Base-by-base conservation (phyloP, 2,888 invertebrate species). In the Lithophane leautieri region DNA sequence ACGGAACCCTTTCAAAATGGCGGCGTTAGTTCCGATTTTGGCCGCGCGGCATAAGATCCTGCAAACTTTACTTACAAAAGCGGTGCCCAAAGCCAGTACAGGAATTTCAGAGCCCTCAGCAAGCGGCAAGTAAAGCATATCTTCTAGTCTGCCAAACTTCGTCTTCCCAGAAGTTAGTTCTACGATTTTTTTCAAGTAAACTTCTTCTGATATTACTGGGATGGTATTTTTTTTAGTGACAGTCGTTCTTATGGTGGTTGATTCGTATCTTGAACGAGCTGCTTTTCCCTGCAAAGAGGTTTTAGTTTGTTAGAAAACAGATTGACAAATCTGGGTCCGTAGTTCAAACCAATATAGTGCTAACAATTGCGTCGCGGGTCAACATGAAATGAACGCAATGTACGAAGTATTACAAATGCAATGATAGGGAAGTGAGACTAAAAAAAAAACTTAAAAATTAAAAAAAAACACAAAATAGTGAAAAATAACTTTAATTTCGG, bases 31-130 rank as follows among this genome's bases (percentile, higher is more conserved):
- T 16, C 25, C 2, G 14, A 25, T 42, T 42, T 12, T 42, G 11
- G 11, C 42, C 42, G 12, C 42, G 42, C 2, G 12, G 11, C 42
- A 12, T 1, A 34, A 34, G 19, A 19, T 60, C 28, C 11, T 34
- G 6, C 4, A 34, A 4, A 34, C 4, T 40, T 3, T 40, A 34
- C 93, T 93, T 79, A 96, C 96, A 92, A 93, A 68, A 16, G 96
- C 95, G 0, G 96, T 95, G 0, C 96, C 96, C 2, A 95, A 42
- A 0, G 92, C 90, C 0, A 96, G 28, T 0, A 91, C 91, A 0
- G 96, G 96, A 90, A 96, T 95, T 0, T 86, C 70, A 0, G 74
- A 68, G 0, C 93, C 93, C 75, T 94, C 91, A 0, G 86, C 81
- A 0, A 96, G 85, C 1, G 88, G 87, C 0, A 94, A 58, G 6